Evolutionary conservation across 2,113 vertebrate species (phyloP).

Genomic region (Pluvianellus socialis): DNA sequence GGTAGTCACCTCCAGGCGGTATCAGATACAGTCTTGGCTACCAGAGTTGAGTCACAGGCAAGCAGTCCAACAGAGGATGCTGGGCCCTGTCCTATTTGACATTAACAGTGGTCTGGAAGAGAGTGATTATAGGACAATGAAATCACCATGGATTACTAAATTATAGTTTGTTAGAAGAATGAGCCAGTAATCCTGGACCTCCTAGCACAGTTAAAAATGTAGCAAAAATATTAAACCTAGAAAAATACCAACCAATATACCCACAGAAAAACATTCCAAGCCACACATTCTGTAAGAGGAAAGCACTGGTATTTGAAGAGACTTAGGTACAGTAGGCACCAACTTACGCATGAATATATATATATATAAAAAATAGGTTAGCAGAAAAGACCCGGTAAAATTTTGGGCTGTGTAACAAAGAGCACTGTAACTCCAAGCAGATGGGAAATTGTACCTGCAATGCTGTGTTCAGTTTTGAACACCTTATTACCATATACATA

Average conservation of each 20-base stretch:
- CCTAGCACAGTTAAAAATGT: not conserved
- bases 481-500: not conserved
- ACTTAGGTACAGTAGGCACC: not conserved
- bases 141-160: not conserved
- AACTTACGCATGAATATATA: not conserved
- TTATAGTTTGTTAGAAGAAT: not conserved
- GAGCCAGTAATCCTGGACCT: not conserved
- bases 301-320: not conserved
- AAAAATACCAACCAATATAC: not conserved
- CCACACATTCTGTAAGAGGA: not conserved
- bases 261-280: not conserved
- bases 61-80: not conserved
- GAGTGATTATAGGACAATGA: not conserved
- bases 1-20: not conserved
- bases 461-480: not conserved
- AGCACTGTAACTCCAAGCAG: not conserved
- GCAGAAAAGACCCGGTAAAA: not conserved
- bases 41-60: not conserved
- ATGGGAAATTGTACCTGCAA: not conserved
- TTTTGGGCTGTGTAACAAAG: not conserved
- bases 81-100: not conserved
- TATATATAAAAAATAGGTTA: not conserved
- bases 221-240: not conserved
- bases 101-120: not conserved
- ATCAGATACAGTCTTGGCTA: not conserved